Evolutionary conservation across 2,888 invertebrate species (phyloP).

Genomic region (Calameuta idolon): DNA sequence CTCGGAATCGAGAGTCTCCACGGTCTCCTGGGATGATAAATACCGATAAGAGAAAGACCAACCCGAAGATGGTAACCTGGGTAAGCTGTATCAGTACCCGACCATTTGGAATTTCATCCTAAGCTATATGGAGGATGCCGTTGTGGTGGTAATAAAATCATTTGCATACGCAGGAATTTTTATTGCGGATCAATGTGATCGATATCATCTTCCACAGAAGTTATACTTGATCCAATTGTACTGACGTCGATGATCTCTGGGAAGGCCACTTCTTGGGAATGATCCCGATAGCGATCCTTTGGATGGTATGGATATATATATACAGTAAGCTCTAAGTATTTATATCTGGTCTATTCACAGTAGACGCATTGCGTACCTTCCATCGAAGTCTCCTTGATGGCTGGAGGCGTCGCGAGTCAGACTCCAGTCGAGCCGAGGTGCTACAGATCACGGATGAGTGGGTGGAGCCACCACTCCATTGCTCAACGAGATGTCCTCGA

Average conservation of each 20-base stretch:
- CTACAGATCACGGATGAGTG: slow-evolving; percentile 55
- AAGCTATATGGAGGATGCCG: background rate
- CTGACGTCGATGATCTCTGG: background rate
- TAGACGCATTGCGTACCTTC: slow-evolving; percentile 14
- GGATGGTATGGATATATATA: background rate
- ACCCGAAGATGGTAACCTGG: background rate
- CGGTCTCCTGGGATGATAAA: background rate
- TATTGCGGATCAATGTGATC: background rate
- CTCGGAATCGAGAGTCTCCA: background rate
- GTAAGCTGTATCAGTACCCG: background rate
- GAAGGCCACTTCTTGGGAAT: background rate
- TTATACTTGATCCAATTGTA: slow-evolving; percentile 6
- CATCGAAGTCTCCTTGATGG: slow-evolving; percentile 50
- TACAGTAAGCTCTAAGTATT: slow-evolving; percentile 4
- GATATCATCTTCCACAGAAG: background rate
- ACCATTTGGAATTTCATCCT: background rate
- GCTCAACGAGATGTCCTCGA: slow-evolving; percentile 64
- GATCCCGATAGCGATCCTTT: background rate
- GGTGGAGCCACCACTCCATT: slow-evolving; percentile 59
- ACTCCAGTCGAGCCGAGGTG: slow-evolving; percentile 35
- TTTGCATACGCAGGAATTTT: background rate
- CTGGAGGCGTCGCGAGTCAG: slow-evolving; percentile 37
- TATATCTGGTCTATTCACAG: background rate
- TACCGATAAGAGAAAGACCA: background rate
- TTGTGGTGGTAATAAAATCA: background rate